Percentiles rank a stretch among this genome's conserved stretches.
Evolutionary conservation across 2,888 invertebrate species (phyloP).

Genomic region (Charanyca ferruginea): DNA sequence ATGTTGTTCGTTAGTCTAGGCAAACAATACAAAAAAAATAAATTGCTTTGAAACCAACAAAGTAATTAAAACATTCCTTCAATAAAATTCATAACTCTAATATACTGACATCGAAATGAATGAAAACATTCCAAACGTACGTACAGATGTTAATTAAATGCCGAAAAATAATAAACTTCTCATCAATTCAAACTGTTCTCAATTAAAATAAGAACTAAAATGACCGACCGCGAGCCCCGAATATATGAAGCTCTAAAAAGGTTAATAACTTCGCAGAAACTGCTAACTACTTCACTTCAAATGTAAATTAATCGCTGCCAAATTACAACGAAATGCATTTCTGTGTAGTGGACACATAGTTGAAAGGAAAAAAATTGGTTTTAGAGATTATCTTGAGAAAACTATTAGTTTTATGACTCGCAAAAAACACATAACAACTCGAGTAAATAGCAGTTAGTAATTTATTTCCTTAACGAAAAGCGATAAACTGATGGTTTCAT

Average conservation of each 20-base stretch:
- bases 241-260: constrained; percentile 15
- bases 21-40: not conserved
- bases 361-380: not conserved
- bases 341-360: not conserved
- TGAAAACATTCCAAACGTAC: not conserved
- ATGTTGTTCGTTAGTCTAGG: not conserved
- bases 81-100: not conserved
- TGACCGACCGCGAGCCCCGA: constrained; percentile 13
- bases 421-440: too few species aligned
- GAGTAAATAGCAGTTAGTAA: too few species aligned
- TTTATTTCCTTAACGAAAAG: too few species aligned
- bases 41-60: not conserved
- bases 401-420: too few species aligned
- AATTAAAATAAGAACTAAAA: constrained; percentile 27
- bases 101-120: not conserved
- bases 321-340: constrained; percentile 20
- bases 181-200: not conserved
- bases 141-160: constrained; percentile 17
- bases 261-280: constrained; percentile 42
- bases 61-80: not conserved
- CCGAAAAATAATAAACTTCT: constrained; percentile 7
- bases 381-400: not conserved
- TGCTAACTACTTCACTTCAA: constrained; percentile 34
- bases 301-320: constrained; percentile 47
- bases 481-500: too few species aligned